Evolutionary conservation across 2,888 invertebrate genomes (phyloP).

Genomic region (Polyploca ridens): DNA sequence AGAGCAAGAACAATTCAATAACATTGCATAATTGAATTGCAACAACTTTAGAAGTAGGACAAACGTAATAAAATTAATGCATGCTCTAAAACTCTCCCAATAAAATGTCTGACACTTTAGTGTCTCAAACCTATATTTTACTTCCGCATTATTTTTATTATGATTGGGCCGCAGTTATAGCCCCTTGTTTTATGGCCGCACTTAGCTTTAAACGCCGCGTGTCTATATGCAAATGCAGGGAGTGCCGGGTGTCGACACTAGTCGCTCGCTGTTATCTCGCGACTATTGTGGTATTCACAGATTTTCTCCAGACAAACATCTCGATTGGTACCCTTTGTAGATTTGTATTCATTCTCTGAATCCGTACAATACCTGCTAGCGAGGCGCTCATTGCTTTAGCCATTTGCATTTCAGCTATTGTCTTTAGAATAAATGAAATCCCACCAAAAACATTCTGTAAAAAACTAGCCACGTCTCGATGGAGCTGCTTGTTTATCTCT

Average conservation of each 20-base stretch:
- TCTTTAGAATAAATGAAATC: neutral
- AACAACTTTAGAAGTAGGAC: neutral
- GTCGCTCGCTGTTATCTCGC: neutral
- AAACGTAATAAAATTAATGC: constrained; percentile 1
- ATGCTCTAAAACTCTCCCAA: neutral
- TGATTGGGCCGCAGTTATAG: neutral
- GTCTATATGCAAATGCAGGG: constrained; percentile 13
- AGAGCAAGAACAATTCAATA: too few species aligned
- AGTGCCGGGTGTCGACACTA: constrained; percentile 8
- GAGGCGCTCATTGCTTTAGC: neutral
- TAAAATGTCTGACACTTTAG: neutral
- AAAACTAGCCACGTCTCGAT: too few species aligned
- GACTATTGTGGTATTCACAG: neutral
- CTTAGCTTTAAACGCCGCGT: constrained; percentile 9
- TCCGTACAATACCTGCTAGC: neutral
- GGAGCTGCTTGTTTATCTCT: too few species aligned
- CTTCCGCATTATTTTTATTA: neutral
- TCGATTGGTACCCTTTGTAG: neutral
- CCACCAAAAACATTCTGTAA: too few species aligned
- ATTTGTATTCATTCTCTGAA: neutral
- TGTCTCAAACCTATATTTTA: neutral
- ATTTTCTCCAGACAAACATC: constrained; percentile 12
- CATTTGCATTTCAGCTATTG: neutral
- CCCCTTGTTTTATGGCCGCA: constrained; percentile 13
- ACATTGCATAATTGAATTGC: neutral